Base-by-base conservation (phyloP, 2,888 invertebrate species). In the Philereme transversata region DNA sequence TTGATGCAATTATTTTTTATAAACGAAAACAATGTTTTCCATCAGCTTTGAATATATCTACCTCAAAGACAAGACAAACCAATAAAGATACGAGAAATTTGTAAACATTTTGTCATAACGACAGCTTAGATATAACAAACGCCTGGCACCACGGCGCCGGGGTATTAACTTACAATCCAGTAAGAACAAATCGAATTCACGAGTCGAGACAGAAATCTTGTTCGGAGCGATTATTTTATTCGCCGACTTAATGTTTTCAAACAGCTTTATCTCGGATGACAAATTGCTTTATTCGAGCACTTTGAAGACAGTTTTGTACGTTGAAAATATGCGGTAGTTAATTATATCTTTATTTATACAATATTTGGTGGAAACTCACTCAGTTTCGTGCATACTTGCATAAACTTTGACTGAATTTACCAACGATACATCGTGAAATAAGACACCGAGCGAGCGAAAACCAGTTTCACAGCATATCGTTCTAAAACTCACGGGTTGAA, bases 131-230 rank as follows among this genome's bases (percentile, higher is more conserved):
- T 38, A 38, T 45, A 85, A 83, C 84, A 77, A 84, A 81, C 81
- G 74, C 49, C 50, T 80, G 81, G 79, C 77, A 78, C 76, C 69
- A 77, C 74, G 81, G 81, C 81, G 80, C 81, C 76, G 79, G 78
- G 80, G 83, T 87, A 86, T 87, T 80, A 82, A 82, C 80, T 87
- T 86, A 86, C 82, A 81, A 80, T 79, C 77, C 72, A 68, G 74
- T 75, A 76, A 69, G 73, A 79, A 81, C 78, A 83, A 84, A 86
- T 84, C 76, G 79, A 81, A 81, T 78, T 72, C 73, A 73, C 57
- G 59, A 65, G 52, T 61, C 54, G 58, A 52, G 70, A 76, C 76
- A 74, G 77, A 79, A 82, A 83, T 82, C 77, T 78, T 75, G 78
- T 78, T 80, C 73, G 62, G 64, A 71, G 67, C 80, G 77, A 84